Evolutionary conservation across 2,888 invertebrate genomes (phyloP).

Genomic region (Drosophila bunnanda): DNA sequence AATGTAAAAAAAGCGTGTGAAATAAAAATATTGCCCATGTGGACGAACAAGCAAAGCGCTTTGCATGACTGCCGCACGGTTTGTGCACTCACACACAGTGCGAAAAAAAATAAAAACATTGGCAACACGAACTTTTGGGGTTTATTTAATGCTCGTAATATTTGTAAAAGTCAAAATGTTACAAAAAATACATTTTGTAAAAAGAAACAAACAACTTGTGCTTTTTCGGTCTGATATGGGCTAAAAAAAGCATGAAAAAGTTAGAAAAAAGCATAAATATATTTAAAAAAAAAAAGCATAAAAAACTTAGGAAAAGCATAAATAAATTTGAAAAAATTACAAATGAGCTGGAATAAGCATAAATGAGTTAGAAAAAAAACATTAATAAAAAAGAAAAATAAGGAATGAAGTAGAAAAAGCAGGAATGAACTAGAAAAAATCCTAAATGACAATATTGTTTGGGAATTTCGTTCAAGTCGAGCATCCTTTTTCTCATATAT

Average conservation of each 20-base stretch:
- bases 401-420: too few relatives aligned
- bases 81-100: slow-evolving; percentile 4
- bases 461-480: not conserved
- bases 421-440: not conserved
- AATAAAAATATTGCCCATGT: slow-evolving; percentile 46
- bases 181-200: not conserved
- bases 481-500: not conserved
- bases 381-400: not conserved
- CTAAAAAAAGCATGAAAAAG: not conserved
- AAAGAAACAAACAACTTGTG: not conserved
- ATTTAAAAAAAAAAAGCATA: too few relatives aligned
- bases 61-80: slow-evolving; percentile 27
- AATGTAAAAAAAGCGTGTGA: slow-evolving; percentile 73
- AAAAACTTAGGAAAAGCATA: not conserved
- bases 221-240: not conserved
- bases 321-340: not conserved
- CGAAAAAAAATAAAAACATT: slow-evolving; percentile 9
- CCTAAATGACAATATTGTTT: not conserved
- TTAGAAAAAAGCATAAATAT: not conserved
- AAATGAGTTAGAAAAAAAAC: not conserved
- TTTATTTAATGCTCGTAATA: slow-evolving; percentile 4
- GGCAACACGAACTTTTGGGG: slow-evolving; percentile 2
- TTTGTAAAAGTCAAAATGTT: slow-evolving; percentile 5
- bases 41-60: slow-evolving; percentile 39
- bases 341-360: not conserved